Evolutionary conservation across 2,888 invertebrate genomes (phyloP), one percentile per base, ranked within the genome.

Genomic region (Drosophila ezoana): DNA sequence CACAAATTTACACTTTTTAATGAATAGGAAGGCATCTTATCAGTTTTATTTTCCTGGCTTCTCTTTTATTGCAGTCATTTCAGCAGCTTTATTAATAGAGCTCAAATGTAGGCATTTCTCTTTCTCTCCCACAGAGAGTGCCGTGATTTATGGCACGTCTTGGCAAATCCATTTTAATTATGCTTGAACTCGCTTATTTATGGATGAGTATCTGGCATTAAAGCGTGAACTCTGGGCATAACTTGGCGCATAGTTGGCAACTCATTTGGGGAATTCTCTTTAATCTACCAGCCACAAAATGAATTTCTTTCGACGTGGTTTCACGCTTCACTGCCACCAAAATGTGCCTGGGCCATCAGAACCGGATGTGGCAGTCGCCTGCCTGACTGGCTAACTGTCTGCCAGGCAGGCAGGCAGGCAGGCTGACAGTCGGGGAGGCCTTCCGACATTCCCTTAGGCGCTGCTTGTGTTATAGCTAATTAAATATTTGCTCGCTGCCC

Each of bases 401-500:
- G 32, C n/a, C 72, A 58, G 60, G 33, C 45, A 14, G 49, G 13
- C 43, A 28, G 28, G 4, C 41, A 20, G 72, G 35, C 66, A 28
- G 28, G 4, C 41, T 16, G 72, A 33, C 66, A 23, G 38, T 1
- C 10, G 6, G 38, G 8, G n/a, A 9, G 8, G 13, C 14, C 3
- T 14, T 8, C 23, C 4, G 68, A 28, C 51, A 54, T 45, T 63
- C 68, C 77, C 79, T 14, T 5, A 58, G 64, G 83, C 71, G 14
- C 48, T n/a, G 45, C 62, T 62, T 64, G 66, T 78, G 66, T 81
- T 81, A 82, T 72, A 52, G 67, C 77, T 89, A 87, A 86, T 86
- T 86, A 86, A 89, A 86, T 86, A 79, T 84, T 79, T 84, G 75
- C 72, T 68, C 87, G 66, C 57, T 70, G 72, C 48, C 61, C 66